phyloP scores from a whole-genome alignment of 2,888 invertebrate species.

The Hypselothyrea guttata region DNA sequence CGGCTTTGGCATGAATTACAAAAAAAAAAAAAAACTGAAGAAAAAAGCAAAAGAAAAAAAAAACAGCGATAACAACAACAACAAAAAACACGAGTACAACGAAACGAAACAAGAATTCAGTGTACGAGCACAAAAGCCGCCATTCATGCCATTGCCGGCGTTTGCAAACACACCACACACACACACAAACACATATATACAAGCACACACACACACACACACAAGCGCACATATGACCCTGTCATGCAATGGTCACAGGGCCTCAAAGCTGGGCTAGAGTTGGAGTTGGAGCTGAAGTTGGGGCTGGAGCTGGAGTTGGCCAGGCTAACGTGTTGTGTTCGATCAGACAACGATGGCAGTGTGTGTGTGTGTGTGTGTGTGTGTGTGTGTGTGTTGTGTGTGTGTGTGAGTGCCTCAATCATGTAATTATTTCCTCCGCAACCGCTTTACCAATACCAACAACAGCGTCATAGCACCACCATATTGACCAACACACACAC shows the following conservation, averaged over 20 bases:
- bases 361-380: slow-evolving; percentile 49
- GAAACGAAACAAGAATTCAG: slow-evolving; percentile 54
- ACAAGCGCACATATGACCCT: slow-evolving; percentile 24
- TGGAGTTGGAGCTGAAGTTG: slow-evolving; percentile 9
- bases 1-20: slow-evolving; percentile 61
- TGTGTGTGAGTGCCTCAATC: slow-evolving; percentile 77
- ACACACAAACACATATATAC: slow-evolving; percentile 5
- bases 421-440: slow-evolving; percentile 82
- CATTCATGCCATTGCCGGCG: slow-evolving; percentile 67
- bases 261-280: slow-evolving; percentile 11
- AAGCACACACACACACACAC: slow-evolving; percentile 20
- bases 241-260: slow-evolving; percentile 68
- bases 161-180: slow-evolving; percentile 48
- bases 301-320: slow-evolving; percentile 36
- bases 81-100: slow-evolving; percentile 38
- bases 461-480: slow-evolving; percentile 33
- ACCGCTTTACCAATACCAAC: slow-evolving; percentile 57
- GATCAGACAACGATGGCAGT: slow-evolving; percentile 62
- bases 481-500: slow-evolving; percentile 51
- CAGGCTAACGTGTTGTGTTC: slow-evolving; percentile 72
- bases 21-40: slow-evolving; percentile 29
- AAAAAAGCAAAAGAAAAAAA: slow-evolving; percentile 16
- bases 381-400: slow-evolving; percentile 41
- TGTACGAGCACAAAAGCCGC: slow-evolving; percentile 55
- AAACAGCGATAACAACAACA: slow-evolving; percentile 25